Conservation (phyloP, 92 coral and sea anemone species). For the Zoanthus gigantus region DNA sequence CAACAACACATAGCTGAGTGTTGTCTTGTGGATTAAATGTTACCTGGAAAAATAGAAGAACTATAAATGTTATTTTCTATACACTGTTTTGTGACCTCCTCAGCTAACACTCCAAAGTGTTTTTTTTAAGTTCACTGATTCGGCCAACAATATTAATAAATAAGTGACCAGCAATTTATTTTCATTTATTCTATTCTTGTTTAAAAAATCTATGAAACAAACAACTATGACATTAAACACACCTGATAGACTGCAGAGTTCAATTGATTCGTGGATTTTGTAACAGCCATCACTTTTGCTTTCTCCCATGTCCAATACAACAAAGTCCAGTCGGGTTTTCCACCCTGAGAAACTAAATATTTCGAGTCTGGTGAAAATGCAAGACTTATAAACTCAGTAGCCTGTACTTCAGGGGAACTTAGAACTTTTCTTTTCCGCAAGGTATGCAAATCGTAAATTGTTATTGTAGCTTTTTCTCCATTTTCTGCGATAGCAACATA, state of each 20-base stretch:
- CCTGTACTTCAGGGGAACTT: conserved; percentile 85
- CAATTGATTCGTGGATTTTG: conserved; percentile 94
- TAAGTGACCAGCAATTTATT: too few relatives aligned
- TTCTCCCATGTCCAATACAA: conserved; percentile 99
- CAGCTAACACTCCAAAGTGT: too few relatives aligned
- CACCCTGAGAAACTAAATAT: conserved; percentile 96
- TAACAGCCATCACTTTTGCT: conserved; percentile 98
- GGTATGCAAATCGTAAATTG: conserved; percentile 97
- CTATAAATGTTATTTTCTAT: too few relatives aligned
- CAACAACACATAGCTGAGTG: conserved; percentile 98
- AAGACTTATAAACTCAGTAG: conserved; percentile 94
- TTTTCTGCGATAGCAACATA: conserved; percentile 98
- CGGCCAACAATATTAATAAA: too few relatives aligned
- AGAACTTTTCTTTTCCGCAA: conserved; percentile 95
- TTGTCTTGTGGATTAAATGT: conserved; percentile 97
- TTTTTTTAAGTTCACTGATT: too few relatives aligned
- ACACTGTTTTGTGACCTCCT: neutral
- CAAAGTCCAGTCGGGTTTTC: conserved; percentile 98
- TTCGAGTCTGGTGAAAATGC: conserved; percentile 99
- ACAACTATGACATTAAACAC: conserved; percentile 17
- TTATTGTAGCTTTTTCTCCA: conserved; percentile 94
- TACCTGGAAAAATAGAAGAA: conserved; percentile 60
- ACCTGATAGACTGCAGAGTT: conserved; percentile 97
- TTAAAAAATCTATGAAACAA: neutral
- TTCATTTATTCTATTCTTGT: too few relatives aligned